Base-by-base conservation (phyloP, 1,140 invertebrate species). In the Aplysia californica region DNA sequence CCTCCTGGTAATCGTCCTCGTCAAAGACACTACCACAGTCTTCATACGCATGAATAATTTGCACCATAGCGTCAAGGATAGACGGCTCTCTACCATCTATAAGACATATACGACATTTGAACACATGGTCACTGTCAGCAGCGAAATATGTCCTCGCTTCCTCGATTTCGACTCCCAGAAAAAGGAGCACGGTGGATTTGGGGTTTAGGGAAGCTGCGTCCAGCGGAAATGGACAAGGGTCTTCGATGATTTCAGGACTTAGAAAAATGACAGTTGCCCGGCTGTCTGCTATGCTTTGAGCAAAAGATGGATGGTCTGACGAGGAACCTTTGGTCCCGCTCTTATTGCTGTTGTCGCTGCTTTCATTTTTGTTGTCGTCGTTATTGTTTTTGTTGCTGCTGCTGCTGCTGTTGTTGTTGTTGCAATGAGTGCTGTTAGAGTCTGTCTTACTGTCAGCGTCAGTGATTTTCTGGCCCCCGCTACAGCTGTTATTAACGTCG, bases 31-130 rank as follows among this genome's bases (percentile, higher is more conserved):
- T 44, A 2, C 39, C 66, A 5, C 26, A 20, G 21, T 71, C 69
- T 35, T 71, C 69, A n/a, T 33, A 71, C 21, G 69, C 50, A 5
- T 36, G 21, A 26, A 71, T 58, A 23, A 71, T 71, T 31, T 55
- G 18, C 15, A 71, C 41, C 41, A 71, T 55, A 2, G 44, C 69
- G 18, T 58, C 50, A 3, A 21, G 1, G 18, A 71, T 58, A 10
- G 44, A 56, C 31, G 21, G 33, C 50, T 71, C 69, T 3, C 26
- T 29, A 1, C 29, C 23, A n/a, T 71, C 39, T 0, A 71, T 58
- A 6, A 56, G 6, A 26, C 41, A 56, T 4, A 23, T 56, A 1
- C 69, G 41, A 36, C 69, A 33, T n/a, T 38, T 55, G 50, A 58
- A 71, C 5, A 71, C 41, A 18, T 31, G 23, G 26, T 18, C 31